phyloP scores from a whole-genome alignment of 2,888 invertebrate genomes.

The Anodontia alba region DNA sequence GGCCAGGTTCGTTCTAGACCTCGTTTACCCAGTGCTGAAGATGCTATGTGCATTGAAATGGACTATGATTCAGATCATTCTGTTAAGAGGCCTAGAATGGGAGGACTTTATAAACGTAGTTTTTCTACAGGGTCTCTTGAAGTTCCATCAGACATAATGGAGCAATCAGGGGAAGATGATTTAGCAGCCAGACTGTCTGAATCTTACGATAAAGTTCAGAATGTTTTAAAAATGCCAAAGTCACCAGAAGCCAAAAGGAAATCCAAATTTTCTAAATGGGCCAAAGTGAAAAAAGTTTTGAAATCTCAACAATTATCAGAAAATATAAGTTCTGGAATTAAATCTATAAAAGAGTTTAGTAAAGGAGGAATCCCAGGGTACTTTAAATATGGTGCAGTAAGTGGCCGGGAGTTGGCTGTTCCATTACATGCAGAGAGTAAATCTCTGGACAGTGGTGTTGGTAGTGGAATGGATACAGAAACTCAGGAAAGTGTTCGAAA shows the following conservation, averaged over 20 bases:
- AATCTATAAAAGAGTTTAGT: constrained; percentile 71
- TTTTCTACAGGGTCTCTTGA: constrained; percentile 80
- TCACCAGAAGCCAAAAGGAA: constrained; percentile 73
- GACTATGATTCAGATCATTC: constrained; percentile 73
- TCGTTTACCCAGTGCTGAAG: constrained; percentile 76
- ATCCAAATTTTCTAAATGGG: constrained; percentile 91
- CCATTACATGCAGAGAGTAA: constrained; percentile 66
- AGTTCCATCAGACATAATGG: constrained; percentile 75
- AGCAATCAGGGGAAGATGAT: constrained; percentile 71
- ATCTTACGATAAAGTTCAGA: constrained; percentile 55
- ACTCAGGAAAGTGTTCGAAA: constrained; percentile 62
- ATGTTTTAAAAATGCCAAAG: constrained; percentile 67
- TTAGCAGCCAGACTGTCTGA: constrained; percentile 49
- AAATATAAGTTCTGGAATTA: constrained; percentile 73
- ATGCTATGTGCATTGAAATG: constrained; percentile 68
- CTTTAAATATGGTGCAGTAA: constrained; percentile 54
- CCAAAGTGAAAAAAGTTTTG: constrained; percentile 94
- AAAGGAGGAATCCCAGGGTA: constrained; percentile 50
- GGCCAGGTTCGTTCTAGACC: constrained; percentile 54
- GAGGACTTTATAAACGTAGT: constrained; percentile 74
- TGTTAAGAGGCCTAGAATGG: constrained; percentile 65
- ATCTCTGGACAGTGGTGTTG: constrained; percentile 74
- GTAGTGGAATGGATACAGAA: constrained; percentile 73
- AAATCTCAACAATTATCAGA: constrained; percentile 83
- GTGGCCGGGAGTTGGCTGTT: constrained; percentile 65